These are phyloP conservation scores for Drosophila fuyamai DNA, from an alignment of 1,140 invertebrate species.

Conservation along the genomic window DNA sequence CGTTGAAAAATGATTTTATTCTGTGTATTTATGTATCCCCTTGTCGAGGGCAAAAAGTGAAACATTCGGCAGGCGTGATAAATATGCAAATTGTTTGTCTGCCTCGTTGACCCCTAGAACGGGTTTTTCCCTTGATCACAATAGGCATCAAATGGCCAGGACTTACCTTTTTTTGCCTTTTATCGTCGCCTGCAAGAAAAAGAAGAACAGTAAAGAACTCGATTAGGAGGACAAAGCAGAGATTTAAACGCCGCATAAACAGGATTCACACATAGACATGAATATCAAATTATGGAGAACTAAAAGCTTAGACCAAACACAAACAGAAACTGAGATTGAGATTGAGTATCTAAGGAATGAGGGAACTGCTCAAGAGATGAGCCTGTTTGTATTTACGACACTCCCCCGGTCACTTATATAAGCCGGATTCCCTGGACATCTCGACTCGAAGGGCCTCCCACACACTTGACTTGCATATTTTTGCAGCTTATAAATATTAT, in stretches of 20 bases:
- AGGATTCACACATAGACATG: conserved; percentile 65
- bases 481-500: conserved; percentile 73
- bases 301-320: conserved; percentile 58
- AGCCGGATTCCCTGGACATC: conserved; percentile 35
- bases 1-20: conserved; percentile 63
- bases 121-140: conserved; percentile 27
- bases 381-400: conserved; percentile 66
- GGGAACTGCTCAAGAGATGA: conserved; percentile 55
- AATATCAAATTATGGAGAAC: conserved; percentile 78
- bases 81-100: conserved; percentile 70
- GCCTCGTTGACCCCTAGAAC: conserved; percentile 21
- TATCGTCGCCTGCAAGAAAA: conserved; percentile 42
- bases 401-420: conserved; percentile 43
- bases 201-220: conserved; percentile 9
- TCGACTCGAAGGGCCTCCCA: conserved; percentile 48
- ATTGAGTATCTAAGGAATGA: neutral
- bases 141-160: conserved; percentile 33
- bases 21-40: conserved; percentile 5
- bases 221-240: conserved; percentile 28
- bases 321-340: conserved; percentile 31
- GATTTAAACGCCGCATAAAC: conserved; percentile 68
- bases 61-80: conserved; percentile 54
- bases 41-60: conserved; percentile 21
- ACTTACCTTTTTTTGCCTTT: conserved; percentile 46
- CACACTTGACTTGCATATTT: conserved; percentile 54